Evolutionary conservation across 2,888 invertebrate species (phyloP).

Genomic region (Agriopis marginaria): DNA sequence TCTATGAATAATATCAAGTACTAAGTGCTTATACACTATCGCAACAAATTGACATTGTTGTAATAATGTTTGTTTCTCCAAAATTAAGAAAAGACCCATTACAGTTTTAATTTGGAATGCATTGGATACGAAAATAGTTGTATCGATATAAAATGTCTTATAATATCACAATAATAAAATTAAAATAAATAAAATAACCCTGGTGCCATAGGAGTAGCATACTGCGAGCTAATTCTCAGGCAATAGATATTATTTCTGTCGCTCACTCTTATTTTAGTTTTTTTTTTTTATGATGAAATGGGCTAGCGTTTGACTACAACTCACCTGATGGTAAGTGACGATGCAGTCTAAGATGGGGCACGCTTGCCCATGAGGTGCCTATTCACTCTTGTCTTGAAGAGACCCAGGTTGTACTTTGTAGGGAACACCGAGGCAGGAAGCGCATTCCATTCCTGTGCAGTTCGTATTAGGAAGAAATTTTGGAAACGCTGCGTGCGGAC

Average conservation of each 20-base stretch:
- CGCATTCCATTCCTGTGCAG: too few species aligned
- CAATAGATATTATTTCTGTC: not conserved
- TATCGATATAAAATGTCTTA: conserved; percentile 28
- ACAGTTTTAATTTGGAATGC: conserved; percentile 65
- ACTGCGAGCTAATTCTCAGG: not conserved
- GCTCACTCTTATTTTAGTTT: not conserved
- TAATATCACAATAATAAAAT: conserved; percentile 27
- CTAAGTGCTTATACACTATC: conserved; percentile 38
- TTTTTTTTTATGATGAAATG: too few species aligned
- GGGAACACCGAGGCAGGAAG: too few species aligned
- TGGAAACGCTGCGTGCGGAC: too few species aligned
- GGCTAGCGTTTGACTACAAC: too few species aligned
- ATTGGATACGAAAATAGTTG: conserved; percentile 35
- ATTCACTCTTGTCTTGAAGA: too few species aligned
- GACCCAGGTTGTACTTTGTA: too few species aligned
- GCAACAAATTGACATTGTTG: conserved; percentile 60
- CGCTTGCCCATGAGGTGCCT: too few species aligned
- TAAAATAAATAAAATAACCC: conserved; percentile 34
- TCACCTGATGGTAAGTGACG: too few species aligned
- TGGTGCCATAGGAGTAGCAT: conserved; percentile 28
- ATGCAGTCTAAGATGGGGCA: too few species aligned
- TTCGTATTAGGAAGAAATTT: too few species aligned
- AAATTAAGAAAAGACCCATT: conserved; percentile 46
- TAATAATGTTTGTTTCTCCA: conserved; percentile 48
- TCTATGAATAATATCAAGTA: conserved; percentile 31